Evolutionary conservation across 2,113 vertebrate species (phyloP), one percentile per base, ranked within the genome.

Genomic region (Brachionichthys hirsutus): DNA sequence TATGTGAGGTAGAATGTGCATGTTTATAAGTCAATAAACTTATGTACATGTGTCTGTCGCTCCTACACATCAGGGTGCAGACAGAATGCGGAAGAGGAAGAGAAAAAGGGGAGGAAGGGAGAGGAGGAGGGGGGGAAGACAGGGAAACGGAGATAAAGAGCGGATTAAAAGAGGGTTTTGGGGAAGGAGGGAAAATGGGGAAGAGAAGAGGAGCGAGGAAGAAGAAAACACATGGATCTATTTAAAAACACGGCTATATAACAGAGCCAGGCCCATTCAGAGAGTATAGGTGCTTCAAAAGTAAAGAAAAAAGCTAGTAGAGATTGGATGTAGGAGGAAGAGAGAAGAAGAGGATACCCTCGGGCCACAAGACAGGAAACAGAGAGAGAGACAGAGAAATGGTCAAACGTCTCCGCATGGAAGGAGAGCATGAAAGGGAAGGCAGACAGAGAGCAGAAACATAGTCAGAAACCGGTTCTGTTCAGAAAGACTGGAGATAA

Each of bases 181-280:
- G 53, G 84, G 82, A 70, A 58, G 52, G 63, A 72, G 68, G 52
- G 76, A 81, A 76, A 48, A 75, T 54, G 79, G 82, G 83, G 82
- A 69, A 81, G 82, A 82, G 70, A 73, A 88, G 74, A 87, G 84
- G 73, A 86, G 82, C 70, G 82, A 86, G 84, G 83, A 89, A 87
- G 85, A 88, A 90, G 81, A 90, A 89, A 89, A 90, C 76, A 90
- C 88, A 90, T 88, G 88, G 80, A 87, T 88, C 85, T 89, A 89
- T 88, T 89, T 88, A 74, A 87, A 80, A 86, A 89, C 88, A 89
- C 69, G 77, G 77, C 88, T 86, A 78, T 81, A 87, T 75, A 87
- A 78, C 84, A 86, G 72, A 84, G 80, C 84, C 81, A 85, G 83
- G 79, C 82, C 88, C 88, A 85, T 87, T 87, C 81, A 88, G 83